A percentile compares a stretch with the other conserved stretches of the same genome.
phyloP scores from a whole-genome alignment of 2,888 invertebrate genomes.

The Agelastica alni region DNA sequence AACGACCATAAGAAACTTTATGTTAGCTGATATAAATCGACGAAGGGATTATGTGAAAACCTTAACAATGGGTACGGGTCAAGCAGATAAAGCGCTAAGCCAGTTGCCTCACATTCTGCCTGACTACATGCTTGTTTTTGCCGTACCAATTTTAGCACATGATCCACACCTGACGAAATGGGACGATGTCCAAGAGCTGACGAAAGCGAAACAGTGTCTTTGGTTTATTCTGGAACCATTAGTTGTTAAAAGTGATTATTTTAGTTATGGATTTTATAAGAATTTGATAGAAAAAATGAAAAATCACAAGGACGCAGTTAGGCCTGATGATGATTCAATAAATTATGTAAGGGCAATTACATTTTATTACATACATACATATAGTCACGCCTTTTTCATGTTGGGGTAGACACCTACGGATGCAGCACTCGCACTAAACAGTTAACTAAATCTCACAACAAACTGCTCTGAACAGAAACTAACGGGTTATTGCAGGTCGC shows the following conservation, averaged over 20 bases:
- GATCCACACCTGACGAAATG: slow-evolving; percentile 81
- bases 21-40: slow-evolving; percentile 85
- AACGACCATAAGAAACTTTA: slow-evolving; percentile 72
- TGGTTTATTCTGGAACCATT: slow-evolving; percentile 95
- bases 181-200: slow-evolving; percentile 77
- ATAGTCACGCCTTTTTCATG: too few relatives aligned
- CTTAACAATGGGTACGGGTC: slow-evolving; percentile 69
- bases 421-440: too few relatives aligned
- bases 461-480: too few relatives aligned
- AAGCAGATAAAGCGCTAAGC: slow-evolving; percentile 71
- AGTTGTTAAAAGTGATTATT: slow-evolving; percentile 90
- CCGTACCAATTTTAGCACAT: slow-evolving; percentile 94
- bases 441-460: too few relatives aligned
- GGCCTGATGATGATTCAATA: slow-evolving; percentile 78
- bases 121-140: slow-evolving; percentile 96
- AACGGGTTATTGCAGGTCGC: too few relatives aligned
- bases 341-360: slow-evolving; percentile 76
- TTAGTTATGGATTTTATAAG: slow-evolving; percentile 94
- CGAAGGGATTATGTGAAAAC: slow-evolving; percentile 90
- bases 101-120: slow-evolving; percentile 89
- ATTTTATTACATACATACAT: too few relatives aligned
- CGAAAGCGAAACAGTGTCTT: slow-evolving; percentile 80
- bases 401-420: too few relatives aligned
- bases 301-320: slow-evolving; percentile 86
- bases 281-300: slow-evolving; percentile 93